Evolutionary conservation across 2,888 invertebrate species (phyloP), one percentile per base, ranked within the genome.

Genomic region (Smittia aterrima): DNA sequence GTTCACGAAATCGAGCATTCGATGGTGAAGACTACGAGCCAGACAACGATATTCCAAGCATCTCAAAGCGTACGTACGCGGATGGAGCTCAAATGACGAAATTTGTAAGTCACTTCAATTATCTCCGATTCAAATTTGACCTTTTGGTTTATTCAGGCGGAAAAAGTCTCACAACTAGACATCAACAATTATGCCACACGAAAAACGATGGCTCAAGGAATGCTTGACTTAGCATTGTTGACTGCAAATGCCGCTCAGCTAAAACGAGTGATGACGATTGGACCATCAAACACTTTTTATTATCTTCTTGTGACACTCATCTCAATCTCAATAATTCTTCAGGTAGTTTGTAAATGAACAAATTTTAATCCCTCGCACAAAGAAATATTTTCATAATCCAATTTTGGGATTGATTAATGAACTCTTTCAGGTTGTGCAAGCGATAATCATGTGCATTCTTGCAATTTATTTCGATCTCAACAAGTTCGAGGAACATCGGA

Each of bases 171-270:
- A n/a, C n/a, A n/a, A n/a, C 25, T 70, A 1, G 27, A 70, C n/a
- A 13, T 70, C 9, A 70, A 70, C 27, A 27, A 54, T 11, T 70
- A 41, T 6, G 70, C 70, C 25, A 54, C 70, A 1, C 16, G 70
- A 70, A 72, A 72, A 22, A 72, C 72, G 22, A 22, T 72, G 16
- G 72, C 72, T 1, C 72, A 72, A 72, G 72, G 72, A n/a, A 38
- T 72, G 38, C 40, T 72, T 6, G 72, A 72, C 32, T 27, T 72
- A 1, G 72, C 72, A n/a, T 22, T 71, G n/a, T 38, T 72, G 20
- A 62, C 72, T n/a, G 72, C 72, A n/a, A 72, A 72, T 11, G 72
- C 72, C 7, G 72, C 72, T 38, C 72, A 72, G 32, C 38, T 72
- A 13, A 72, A 72, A 38, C 32, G 72, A 72, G 25, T 72, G 11